Evolutionary conservation across 2,888 invertebrate genomes (phyloP), one percentile per base, ranked within the genome.

Genomic region (Caenorhabditis doughertyi): DNA sequence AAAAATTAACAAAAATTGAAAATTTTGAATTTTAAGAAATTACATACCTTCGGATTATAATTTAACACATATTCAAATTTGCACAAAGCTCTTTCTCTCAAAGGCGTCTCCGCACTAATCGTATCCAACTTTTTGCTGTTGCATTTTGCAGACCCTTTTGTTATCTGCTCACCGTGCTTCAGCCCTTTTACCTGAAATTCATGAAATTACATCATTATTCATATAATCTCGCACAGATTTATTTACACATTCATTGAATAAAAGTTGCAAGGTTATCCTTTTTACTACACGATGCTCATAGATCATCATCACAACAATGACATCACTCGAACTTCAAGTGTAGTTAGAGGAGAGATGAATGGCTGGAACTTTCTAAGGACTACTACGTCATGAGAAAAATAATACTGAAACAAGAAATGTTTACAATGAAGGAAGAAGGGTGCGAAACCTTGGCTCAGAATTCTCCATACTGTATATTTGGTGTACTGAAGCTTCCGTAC

Each of bases 1-100:
- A 84, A 74, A 90, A 79, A 49, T 42, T 11, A 39, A 18, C 44
- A 47, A 35, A 9, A 7, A 7, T 35, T 35, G 35, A 35, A 35
- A 35, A 7, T 35, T 7, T 9, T 7, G 35, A 7, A 16, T 21
- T 44, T 18, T n/a, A 8, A 9, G 18, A 13, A 29, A 27, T n/a
- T 32, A 44, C 81, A 29, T 51, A 90, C 90, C 84, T 87, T 88
- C 44, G 91, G 89, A 74, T 91, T 91, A 79, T 91, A 91, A 76
- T 91, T 91, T 49, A 90, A 84, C 25, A 90, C 85, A 85, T 91
- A 91, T 76, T 91, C 91, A 72, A 91, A 91, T 71, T 90, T 89
- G 81, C 91, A 91, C 25, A 91, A 84, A 16, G 91, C 91, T 39
- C 91, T 74, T 68, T 91, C 91, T 16, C 91, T 29, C 25, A 91